These are phyloP conservation scores for Peromyscus melanophrys DNA, from an alignment of 2,797 vertebrate species.

Conservation along the genomic window DNA sequence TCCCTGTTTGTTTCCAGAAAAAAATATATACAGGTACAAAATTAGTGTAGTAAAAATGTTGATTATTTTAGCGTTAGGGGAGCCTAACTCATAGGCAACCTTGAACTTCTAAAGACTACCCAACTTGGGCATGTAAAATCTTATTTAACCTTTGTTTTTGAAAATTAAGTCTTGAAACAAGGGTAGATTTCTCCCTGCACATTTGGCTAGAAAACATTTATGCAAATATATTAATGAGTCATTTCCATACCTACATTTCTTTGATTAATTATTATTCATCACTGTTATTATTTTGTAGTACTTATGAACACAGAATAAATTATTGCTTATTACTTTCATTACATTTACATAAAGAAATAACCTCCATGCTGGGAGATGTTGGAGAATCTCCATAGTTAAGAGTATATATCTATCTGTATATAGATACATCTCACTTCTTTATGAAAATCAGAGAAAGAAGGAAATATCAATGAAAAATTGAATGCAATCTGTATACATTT, in stretches of 20 bases:
- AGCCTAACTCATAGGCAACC: not conserved
- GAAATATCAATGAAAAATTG: slow-evolving; percentile 39
- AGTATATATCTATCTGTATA: not conserved
- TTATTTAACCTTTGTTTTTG: slow-evolving; percentile 29
- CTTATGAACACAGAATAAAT: slow-evolving; percentile 33
- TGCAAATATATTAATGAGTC: slow-evolving; percentile 42
- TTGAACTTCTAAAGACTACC: slow-evolving; percentile 23
- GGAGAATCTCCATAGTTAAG: not conserved
- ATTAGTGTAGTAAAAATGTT: not conserved
- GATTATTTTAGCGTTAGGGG: slow-evolving; percentile 1
- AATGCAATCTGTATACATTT: slow-evolving; percentile 28
- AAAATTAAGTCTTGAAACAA: slow-evolving; percentile 52
- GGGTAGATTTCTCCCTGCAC: not conserved
- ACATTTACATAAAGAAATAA: slow-evolving; percentile 19
- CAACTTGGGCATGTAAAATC: not conserved
- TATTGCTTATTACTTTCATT: slow-evolving; percentile 36
- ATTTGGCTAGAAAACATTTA: slow-evolving; percentile 22
- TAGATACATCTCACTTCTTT: slow-evolving; percentile 38
- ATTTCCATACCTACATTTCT: slow-evolving; percentile 26
- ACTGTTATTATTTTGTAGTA: slow-evolving; percentile 41
- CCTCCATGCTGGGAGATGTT: not conserved
- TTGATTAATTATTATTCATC: not conserved
- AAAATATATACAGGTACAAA: not conserved
- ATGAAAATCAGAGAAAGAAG: slow-evolving; percentile 33
- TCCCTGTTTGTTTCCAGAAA: not conserved